Evolutionary conservation across 1,140 invertebrate genomes (phyloP).

Genomic region (Leptinotarsa lineolata): DNA sequence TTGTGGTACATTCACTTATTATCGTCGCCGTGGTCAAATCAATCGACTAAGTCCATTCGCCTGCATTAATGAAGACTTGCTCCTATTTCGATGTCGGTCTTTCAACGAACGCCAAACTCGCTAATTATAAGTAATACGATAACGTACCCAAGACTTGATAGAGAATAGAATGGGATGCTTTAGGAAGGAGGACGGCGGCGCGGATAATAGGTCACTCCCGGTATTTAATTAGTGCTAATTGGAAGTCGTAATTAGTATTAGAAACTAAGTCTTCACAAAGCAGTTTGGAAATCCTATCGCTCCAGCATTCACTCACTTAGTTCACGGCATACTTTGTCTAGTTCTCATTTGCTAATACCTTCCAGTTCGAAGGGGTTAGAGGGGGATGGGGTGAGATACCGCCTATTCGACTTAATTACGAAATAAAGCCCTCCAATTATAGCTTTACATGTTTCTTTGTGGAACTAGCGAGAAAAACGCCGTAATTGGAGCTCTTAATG

Average conservation of each 20-base stretch:
- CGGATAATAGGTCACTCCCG: constrained; percentile 49
- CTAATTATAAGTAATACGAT: constrained; percentile 43
- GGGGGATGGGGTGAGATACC: not conserved
- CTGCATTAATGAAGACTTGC: not conserved
- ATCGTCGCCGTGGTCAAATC: no score
- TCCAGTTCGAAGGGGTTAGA: constrained; percentile 18
- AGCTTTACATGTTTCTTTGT: constrained; percentile 12
- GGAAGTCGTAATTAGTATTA: constrained; percentile 52
- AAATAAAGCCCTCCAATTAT: constrained; percentile 25
- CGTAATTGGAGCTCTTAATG: not conserved
- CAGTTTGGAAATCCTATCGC: constrained; percentile 49
- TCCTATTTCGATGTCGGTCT: not conserved
- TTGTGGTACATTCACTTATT: no score
- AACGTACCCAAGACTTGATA: constrained; percentile 40
- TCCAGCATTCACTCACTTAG: constrained; percentile 27
- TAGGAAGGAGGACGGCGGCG: constrained; percentile 28
- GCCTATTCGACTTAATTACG: constrained; percentile 24
- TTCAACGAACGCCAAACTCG: constrained; percentile 30
- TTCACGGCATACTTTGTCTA: constrained; percentile 30
- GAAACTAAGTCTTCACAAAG: constrained; percentile 50
- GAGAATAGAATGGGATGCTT: constrained; percentile 41
- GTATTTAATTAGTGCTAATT: constrained; percentile 51
- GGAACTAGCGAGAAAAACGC: not conserved
- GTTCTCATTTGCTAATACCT: constrained; percentile 34
- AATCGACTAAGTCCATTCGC: not conserved